Percentiles rank a stretch among this genome's conserved stretches.
Evolutionary conservation across 2,113 vertebrate genomes (phyloP).

Genomic region (Syngnathus typhle): DNA sequence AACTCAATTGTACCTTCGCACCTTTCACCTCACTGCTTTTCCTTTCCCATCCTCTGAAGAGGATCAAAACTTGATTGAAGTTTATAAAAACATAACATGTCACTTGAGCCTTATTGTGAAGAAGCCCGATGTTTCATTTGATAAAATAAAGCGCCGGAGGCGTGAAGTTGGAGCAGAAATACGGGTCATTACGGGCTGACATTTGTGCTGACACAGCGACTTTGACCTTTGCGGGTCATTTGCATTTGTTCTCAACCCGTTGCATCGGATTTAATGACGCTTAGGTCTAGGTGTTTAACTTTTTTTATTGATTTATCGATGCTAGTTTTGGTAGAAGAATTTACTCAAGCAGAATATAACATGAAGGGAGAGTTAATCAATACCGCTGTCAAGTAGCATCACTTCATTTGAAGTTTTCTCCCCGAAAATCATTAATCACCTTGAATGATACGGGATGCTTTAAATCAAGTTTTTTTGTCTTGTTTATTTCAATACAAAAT

Average conservation of each 20-base stretch:
- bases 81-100: conserved; percentile 1
- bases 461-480: conserved; percentile 13
- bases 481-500: conserved; percentile 36
- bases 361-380: conserved; percentile 46
- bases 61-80: conserved; percentile 20
- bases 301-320: no score
- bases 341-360: conserved; percentile 27
- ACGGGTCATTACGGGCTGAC: conserved; percentile 8
- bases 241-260: conserved; percentile 9
- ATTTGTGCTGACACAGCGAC: conserved; percentile 35
- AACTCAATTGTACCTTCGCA: conserved; percentile 35
- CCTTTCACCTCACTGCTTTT: conserved; percentile 33
- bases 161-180: background rate
- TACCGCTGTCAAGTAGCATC: conserved; percentile 7
- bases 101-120: conserved; percentile 9
- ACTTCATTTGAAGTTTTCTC: conserved; percentile 9
- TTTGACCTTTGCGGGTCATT: conserved; percentile 46
- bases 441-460: background rate
- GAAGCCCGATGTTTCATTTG: conserved; percentile 17
- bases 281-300: background rate
- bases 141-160: conserved; percentile 12
- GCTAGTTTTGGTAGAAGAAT: conserved; percentile 2
- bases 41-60: conserved; percentile 30
- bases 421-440: background rate
- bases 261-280: background rate